Base-by-base conservation (phyloP, 2,888 invertebrate species). In the Branchipolynoe longqiensis region DNA sequence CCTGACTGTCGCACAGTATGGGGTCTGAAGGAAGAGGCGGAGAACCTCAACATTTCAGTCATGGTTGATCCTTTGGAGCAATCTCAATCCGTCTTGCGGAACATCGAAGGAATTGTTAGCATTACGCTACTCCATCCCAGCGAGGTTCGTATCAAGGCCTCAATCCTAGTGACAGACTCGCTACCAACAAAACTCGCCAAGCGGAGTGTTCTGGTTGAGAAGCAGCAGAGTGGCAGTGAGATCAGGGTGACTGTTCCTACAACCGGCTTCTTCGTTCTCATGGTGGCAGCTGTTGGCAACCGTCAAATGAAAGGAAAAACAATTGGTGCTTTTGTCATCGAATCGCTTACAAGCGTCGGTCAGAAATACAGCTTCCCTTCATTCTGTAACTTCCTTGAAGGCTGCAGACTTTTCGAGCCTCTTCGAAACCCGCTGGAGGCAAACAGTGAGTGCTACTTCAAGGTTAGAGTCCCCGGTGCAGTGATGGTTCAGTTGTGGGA, bases 401-500 rank as follows among this genome's bases (percentile, higher is more conserved):
- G 78, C 1, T 78, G 78, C 31, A 25, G 6, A 1, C 28, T 78
- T 2, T 0, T 14, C 3, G 31, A 28, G 25, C 78, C 78, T 0
- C 41, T 41, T 1, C 28, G n/a, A 18, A 78, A 54, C 48, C 54
- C 78, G 28, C 48, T 78, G 22, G 12, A 0, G 1, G 28, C 25
- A 1, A 41, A 48, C 3, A 48, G 25, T 1, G 48, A 41, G 8
- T 54, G 48, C 28, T 48, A 14, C 28, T 78, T 78, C 78, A 78
- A 48, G 31, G 0, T 78, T 12, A 78, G 14, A 6, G 54, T 78
- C 18, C 78, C 78, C 22, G 54, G 54, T 6, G 78, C 78, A 1
- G 18, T 48, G 4, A 48, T 48, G 22, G 78, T 78, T 2, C 22
- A 28, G 48, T 48, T 78, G 4, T 78, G 78, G 78, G 78, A 78